Base-by-base conservation (phyloP, 2,888 invertebrate species). In the Globia sparganii region DNA sequence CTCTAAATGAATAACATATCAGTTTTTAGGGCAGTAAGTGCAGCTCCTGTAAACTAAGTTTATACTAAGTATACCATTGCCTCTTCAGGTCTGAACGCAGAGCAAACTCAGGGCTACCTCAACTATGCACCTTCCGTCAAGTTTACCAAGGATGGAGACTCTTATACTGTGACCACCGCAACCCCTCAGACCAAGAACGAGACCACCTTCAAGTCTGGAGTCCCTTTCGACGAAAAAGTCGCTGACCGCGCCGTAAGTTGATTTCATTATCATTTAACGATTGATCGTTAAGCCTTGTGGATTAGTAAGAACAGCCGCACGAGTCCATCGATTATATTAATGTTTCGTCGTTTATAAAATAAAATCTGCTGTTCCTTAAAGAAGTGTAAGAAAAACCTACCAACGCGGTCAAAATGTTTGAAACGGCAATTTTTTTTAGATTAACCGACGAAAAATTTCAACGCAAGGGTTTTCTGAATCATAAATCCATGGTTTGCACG, bases 171-270 rank as follows among this genome's bases (percentile, higher is more conserved):
- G 6, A 83, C 77, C 70, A 67, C 83, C 25, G n/a, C 64, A 18
- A 73, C 75, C 0, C 70, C 88, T 5, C 64, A 78, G 6, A 76
- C 75, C 6, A 85, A 79, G 56, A 91, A 84, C n/a, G 84, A 81
- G 18, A 11, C 81, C 59, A 86, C n/a, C 70, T 93, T 93, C 84
- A 91, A 87, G 68, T 78, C 88, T 46, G 93, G 92, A 5, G 90
- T 89, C 6, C 77, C 89, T 43, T 88, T 92, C 34, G 86, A 91
- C 3, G 92, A 91, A 13, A 72, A 72, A 11, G 49, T 88, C 0
- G 80, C 78, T 40, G 84, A 72, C 43, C 64, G 46, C 4, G 40
- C 46, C 4, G 83, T 83, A 28, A 83, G 83, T 85, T 37, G 1
- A 43, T 37, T 25, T 72, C 1, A 61, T 6, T 75, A 28, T 18